These are phyloP conservation scores for Agonopterix arenella DNA, from an alignment of 2,888 invertebrate genomes.

Conservation along the genomic window DNA sequence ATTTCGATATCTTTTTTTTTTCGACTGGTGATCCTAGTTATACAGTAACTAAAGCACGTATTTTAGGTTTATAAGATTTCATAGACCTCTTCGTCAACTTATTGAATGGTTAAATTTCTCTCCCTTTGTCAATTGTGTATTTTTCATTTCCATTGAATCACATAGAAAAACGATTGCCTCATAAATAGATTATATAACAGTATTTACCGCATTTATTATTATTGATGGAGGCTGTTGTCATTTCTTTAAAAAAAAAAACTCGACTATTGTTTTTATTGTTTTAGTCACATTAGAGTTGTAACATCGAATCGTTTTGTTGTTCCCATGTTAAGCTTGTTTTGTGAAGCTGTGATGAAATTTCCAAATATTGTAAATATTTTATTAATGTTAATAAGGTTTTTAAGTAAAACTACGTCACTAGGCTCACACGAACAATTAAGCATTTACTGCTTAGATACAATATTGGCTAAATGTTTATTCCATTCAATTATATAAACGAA, in stretches of 20 bases:
- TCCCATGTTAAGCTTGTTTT: constrained; percentile 71
- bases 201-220: constrained; percentile 67
- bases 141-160: background rate
- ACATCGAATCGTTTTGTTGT: constrained; percentile 62
- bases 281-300: constrained; percentile 42
- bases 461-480: constrained; percentile 76
- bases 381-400: constrained; percentile 67
- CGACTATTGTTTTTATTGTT: constrained; percentile 57
- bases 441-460: constrained; percentile 63
- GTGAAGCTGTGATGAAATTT: constrained; percentile 75
- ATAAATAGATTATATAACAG: constrained; percentile 26
- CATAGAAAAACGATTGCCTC: background rate
- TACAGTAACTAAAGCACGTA: too few relatives aligned
- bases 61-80: too few relatives aligned
- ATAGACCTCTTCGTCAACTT: too few relatives aligned
- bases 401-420: constrained; percentile 61
- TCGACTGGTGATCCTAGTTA: too few relatives aligned
- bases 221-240: constrained; percentile 51
- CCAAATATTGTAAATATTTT: constrained; percentile 75
- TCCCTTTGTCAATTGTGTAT: too few relatives aligned
- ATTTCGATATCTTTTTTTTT: too few relatives aligned
- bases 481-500: constrained; percentile 71
- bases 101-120: too few relatives aligned
- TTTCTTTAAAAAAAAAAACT: constrained; percentile 16
- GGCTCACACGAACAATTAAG: constrained; percentile 67